Base-by-base conservation (phyloP, 1,140 invertebrate genomes). In the Trypoxylus dichotomus region DNA sequence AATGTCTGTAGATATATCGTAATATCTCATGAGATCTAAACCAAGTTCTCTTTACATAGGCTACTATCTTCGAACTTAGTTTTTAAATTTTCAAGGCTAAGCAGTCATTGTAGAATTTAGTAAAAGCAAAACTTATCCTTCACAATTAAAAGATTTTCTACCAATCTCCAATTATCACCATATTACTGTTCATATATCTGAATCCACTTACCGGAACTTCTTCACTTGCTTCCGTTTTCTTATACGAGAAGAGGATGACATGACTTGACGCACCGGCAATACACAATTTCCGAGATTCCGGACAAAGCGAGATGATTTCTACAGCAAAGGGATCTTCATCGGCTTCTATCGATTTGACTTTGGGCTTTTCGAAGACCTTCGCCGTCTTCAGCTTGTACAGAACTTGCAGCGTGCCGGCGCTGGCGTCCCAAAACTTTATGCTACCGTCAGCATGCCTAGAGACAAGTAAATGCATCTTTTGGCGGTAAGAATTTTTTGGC, bases 301-400 rank as follows among this genome's bases (percentile, higher is more conserved):
- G 93, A 87, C 97, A 98, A 81, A 99, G 89, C 81, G 94, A 94
- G 82, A 98, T 93, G 80, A 96, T 90, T 85, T 98, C 94, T 79
- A 99, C 92, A n/a, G 96, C 96, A 86, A 99, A 93, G 2, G 96
- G 96, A 86, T 97, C 95, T 78, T 96, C 94, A 88, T 89, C 85
- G 86, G 84, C 86, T 86, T 87, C 86, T 87, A 87, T 80, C 87
- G 84, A 84, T 77, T 85, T 85, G 13, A 85, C 80, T 78, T 84
- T 87, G 47, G 91, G 90, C 84, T 93, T 93, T 86, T 98, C 95
- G 89, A 98, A 98, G 74, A 97, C 91, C 88, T 98, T 98, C 75
- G 95, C 95, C 83, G 97, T 98, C 90, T 99, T 99, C 83, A 99
- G 88, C 91, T 98, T 98, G 89, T 99, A 99, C 82, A 99, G 91